Conservation (phyloP, 2,888 invertebrate genomes). For the Apotomis betuletana region DNA sequence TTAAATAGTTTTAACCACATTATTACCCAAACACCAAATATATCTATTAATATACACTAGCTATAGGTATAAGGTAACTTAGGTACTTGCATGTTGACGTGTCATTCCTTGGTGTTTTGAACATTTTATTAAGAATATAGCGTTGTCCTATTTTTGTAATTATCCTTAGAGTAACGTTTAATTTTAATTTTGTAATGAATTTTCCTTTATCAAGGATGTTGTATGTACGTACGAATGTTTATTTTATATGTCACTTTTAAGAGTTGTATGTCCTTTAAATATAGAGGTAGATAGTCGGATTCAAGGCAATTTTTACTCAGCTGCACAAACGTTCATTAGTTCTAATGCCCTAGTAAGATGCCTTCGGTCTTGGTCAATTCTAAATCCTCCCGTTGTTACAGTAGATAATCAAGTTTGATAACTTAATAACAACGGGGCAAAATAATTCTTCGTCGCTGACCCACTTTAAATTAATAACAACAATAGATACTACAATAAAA, state of each 20-base stretch:
- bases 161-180: slow-evolving; percentile 10
- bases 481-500: no score
- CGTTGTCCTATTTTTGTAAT: slow-evolving; percentile 36
- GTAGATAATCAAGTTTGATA: not conserved
- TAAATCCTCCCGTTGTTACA: not conserved
- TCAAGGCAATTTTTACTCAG: not conserved
- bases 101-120: slow-evolving; percentile 32
- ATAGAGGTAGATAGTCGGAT: not conserved
- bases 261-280: slow-evolving; percentile 9
- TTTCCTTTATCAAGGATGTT: slow-evolving; percentile 21
- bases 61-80: not conserved
- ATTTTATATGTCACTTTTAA: slow-evolving; percentile 18
- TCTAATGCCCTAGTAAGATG: not conserved
- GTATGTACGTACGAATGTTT: slow-evolving; percentile 7
- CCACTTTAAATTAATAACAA: no score
- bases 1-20: not conserved
- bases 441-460: no score
- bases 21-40: slow-evolving; percentile 16
- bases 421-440: no score
- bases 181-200: slow-evolving; percentile 10
- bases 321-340: not conserved
- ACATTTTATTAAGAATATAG: slow-evolving; percentile 18
- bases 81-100: slow-evolving; percentile 11
- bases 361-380: not conserved
- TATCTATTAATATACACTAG: not conserved